These are phyloP conservation scores for Lithobius niger DNA, from an alignment of 1,140 invertebrate genomes.

Conservation along the genomic window DNA sequence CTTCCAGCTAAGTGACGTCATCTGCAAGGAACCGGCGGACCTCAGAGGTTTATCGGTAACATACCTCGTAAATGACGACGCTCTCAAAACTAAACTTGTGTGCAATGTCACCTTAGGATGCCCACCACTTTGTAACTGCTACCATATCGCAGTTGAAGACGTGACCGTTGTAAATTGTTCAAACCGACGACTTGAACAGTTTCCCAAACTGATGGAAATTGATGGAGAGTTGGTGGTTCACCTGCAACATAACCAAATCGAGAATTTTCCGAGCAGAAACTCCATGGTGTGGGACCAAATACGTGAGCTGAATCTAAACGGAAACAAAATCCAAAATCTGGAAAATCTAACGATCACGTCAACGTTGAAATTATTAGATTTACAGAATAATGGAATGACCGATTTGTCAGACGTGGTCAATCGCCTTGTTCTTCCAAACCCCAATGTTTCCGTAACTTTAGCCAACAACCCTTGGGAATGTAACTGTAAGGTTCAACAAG, in stretches of 20 bases:
- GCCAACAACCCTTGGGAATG: not conserved
- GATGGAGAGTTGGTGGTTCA: no score
- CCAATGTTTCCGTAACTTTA: conserved; percentile 18
- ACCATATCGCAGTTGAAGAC: not conserved
- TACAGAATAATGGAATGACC: conserved; percentile 26
- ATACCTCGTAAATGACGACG: not conserved
- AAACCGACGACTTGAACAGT: not conserved
- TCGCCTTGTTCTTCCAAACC: not conserved
- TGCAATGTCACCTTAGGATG: not conserved
- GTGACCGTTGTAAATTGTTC: not conserved
- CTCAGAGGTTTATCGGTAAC: not conserved
- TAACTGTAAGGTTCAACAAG: not conserved
- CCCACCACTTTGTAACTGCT: not conserved
- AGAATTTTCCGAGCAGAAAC: not conserved
- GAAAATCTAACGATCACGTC: conserved; percentile 33
- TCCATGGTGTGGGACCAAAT: not conserved
- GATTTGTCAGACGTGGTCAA: not conserved
- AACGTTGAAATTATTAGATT: conserved; percentile 24
- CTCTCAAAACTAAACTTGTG: no score
- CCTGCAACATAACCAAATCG: not conserved
- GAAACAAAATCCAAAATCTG: not conserved
- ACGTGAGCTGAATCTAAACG: not conserved
- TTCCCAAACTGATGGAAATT: no score
- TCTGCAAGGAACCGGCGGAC: not conserved
- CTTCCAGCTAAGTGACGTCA: not conserved